These are phyloP conservation scores for Stegana nigrithorax DNA, from an alignment of 2,888 invertebrate genomes.

Conservation along the genomic window DNA sequence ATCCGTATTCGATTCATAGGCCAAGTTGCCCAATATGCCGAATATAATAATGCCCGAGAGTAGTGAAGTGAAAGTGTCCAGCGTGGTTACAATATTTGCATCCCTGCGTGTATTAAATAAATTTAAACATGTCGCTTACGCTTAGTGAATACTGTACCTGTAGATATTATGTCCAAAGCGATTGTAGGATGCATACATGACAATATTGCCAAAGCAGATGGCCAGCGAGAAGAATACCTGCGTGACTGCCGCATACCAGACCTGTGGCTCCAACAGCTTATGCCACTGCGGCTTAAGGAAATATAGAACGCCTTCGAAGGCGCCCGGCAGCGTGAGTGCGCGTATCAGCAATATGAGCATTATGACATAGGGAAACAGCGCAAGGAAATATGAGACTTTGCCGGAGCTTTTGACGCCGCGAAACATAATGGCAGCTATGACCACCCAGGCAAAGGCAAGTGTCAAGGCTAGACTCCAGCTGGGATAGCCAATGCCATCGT, in stretches of 20 bases:
- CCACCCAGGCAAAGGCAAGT: slow-evolving; percentile 71
- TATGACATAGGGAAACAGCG: slow-evolving; percentile 76
- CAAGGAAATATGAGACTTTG: slow-evolving; percentile 78
- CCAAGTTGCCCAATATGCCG: slow-evolving; percentile 84
- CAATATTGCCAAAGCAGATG: slow-evolving; percentile 74
- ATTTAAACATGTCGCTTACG: slow-evolving; percentile 7
- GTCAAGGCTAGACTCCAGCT: slow-evolving; percentile 71
- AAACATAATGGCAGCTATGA: slow-evolving; percentile 70
- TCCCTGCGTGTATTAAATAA: slow-evolving; percentile 71
- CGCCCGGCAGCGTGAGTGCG: slow-evolving; percentile 73
- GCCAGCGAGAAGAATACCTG: slow-evolving; percentile 76
- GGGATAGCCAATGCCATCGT: slow-evolving; percentile 72
- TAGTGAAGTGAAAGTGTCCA: slow-evolving; percentile 86
- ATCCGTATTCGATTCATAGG: slow-evolving; percentile 73
- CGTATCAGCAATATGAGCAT: slow-evolving; percentile 73
- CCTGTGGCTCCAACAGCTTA: slow-evolving; percentile 68
- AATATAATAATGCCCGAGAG: slow-evolving; percentile 86
- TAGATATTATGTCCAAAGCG: slow-evolving; percentile 73
- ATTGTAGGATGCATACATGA: slow-evolving; percentile 75
- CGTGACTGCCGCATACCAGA: slow-evolving; percentile 76
- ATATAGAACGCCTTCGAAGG: slow-evolving; percentile 74
- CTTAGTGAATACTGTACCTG: too few species aligned
- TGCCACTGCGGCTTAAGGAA: slow-evolving; percentile 76
- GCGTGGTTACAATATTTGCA: slow-evolving; percentile 81
- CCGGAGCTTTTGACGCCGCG: slow-evolving; percentile 74